Base-by-base conservation (phyloP, 2,113 vertebrate genomes). In the Canis aureus region DNA sequence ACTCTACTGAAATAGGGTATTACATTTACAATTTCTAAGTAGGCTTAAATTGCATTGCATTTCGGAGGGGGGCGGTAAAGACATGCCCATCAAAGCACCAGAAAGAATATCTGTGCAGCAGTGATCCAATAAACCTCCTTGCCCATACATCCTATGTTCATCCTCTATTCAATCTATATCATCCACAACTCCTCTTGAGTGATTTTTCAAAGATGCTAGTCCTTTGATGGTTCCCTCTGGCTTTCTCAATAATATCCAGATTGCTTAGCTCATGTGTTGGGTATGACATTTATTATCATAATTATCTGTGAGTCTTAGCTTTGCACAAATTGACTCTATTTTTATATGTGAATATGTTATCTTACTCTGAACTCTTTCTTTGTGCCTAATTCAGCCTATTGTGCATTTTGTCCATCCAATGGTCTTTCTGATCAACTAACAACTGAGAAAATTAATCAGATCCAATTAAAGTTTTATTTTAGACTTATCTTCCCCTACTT, bases 361-460 rank as follows among this genome's bases (percentile, higher is more conserved):
- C 29, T n/a, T 69, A 90, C 64, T 35, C 25, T 64, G 43, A 80
- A 53, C 9, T 43, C 22, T 43, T n/a, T 64, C 11, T 96, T 43
- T 43, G 62, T n/a, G 11, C n/a, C n/a, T 80, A 71, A 43, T 91
- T 91, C 62, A 79, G 22, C 43, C 17, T 43, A 71, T 85, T 85
- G n/a, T 86, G 43, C 20, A 80, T 80, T 86, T 93, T 85, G 25
- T 49, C 17, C 15, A 73, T 16, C 11, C 32, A 16, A 29, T 55
- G 16, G 29, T 69, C 83, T 94, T 79, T 90, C 15, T 85, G 22
- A 80, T 69, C 43, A 94, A 67, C 57, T 29, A 49, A 79, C 16
- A 57, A 90, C 22, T 79, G 32, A 80, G 43, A 88, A 78, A 76
- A 12, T 73, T n/a, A 93, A 57, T 89, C 53, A 69, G 16, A 6